These are phyloP conservation scores for Pardosa pseudoannulata DNA, from an alignment of 2,888 invertebrate species.

Conservation along the genomic window DNA sequence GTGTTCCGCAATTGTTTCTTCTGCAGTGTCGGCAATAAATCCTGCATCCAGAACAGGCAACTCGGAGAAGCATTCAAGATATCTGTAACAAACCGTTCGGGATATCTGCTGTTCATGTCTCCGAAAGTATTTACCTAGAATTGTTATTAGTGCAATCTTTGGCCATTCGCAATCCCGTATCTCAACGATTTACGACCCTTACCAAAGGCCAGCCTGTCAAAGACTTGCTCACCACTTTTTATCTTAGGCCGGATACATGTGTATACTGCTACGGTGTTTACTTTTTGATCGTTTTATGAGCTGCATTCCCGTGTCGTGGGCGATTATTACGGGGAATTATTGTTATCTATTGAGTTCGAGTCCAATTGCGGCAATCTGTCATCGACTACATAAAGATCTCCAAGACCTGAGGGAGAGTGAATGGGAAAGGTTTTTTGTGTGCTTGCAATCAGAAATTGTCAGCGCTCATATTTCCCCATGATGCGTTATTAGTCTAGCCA, in stretches of 20 bases:
- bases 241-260: conserved; percentile 48
- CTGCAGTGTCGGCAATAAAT: not conserved
- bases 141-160: conserved; percentile 62
- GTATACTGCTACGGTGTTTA: conserved; percentile 28
- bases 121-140: conserved; percentile 53
- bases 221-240: conserved; percentile 45
- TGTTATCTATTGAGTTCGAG: conserved; percentile 69
- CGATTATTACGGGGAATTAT: conserved; percentile 67
- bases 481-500: not conserved
- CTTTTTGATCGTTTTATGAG: conserved; percentile 70
- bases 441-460: not conserved
- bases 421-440: not conserved
- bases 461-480: not conserved
- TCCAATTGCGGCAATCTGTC: conserved; percentile 68
- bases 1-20: not conserved
- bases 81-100: conserved; percentile 6
- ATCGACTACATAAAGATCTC: conserved; percentile 28
- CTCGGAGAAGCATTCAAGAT: not conserved
- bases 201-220: conserved; percentile 70
- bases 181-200: conserved; percentile 60
- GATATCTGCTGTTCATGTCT: conserved; percentile 6
- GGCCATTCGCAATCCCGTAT: conserved; percentile 49
- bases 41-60: not conserved
- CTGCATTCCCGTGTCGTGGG: conserved; percentile 46
- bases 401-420: conserved; percentile 26